phyloP scores from a whole-genome alignment of 2,113 vertebrate genomes.

The Plestiodon gilberti region DNA sequence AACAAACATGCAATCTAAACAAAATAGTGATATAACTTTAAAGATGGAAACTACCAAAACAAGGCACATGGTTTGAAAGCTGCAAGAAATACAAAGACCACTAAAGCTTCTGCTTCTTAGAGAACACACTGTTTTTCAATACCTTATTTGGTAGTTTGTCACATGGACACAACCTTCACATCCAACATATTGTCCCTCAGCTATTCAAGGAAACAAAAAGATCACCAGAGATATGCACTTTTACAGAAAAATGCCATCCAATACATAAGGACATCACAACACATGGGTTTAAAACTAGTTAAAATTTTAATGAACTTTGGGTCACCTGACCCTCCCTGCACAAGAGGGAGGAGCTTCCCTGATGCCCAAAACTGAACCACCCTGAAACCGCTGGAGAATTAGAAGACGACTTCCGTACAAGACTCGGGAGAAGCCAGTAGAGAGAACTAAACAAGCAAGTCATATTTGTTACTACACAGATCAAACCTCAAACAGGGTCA shows the following conservation, averaged over 20 bases:
- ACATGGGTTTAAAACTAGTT: not conserved
- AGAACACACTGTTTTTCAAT: not conserved
- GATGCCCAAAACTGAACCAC: no score
- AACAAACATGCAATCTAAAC: not conserved
- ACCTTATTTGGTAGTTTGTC: no score
- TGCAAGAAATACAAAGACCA: not conserved
- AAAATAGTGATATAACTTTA: not conserved
- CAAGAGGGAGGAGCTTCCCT: no score
- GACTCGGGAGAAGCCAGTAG: not conserved
- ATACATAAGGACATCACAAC: not conserved
- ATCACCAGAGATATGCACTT: not conserved
- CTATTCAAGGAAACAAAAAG: not conserved
- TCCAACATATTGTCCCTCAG: not conserved
- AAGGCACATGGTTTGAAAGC: not conserved
- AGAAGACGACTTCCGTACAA: no score
- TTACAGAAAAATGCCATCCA: not conserved
- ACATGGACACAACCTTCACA: not conserved
- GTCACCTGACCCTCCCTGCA: no score
- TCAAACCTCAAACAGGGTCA: not conserved
- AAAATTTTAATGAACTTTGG: no score
- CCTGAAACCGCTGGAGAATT: no score
- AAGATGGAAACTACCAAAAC: not conserved
- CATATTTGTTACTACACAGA: not conserved
- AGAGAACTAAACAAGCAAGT: not conserved
- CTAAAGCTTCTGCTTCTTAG: not conserved